Percentiles rank a stretch among this genome's conserved stretches.
These are phyloP conservation scores for Plagiodera versicolora DNA, from an alignment of 2,888 invertebrate genomes.

Conservation along the genomic window DNA sequence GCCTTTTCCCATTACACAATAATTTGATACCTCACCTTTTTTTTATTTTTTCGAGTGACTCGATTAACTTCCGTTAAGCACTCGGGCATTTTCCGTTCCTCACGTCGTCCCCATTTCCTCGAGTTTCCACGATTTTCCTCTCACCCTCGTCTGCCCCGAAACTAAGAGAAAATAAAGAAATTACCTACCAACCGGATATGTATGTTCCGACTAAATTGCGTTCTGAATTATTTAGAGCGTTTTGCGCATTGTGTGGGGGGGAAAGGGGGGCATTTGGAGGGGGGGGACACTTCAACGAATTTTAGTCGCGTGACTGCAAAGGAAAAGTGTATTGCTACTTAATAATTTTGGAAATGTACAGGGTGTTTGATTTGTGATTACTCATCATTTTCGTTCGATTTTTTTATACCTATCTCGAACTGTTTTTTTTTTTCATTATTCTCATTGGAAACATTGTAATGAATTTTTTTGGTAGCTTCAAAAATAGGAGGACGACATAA, in stretches of 20 bases:
- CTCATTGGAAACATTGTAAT: too few relatives aligned
- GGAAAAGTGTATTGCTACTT: too few relatives aligned
- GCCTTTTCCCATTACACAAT: background rate
- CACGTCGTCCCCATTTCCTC: background rate
- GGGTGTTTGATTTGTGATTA: too few relatives aligned
- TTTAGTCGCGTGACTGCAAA: too few relatives aligned
- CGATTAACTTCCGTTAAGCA: background rate
- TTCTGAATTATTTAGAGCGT: slow-evolving; percentile 21
- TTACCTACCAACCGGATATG: background rate
- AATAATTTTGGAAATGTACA: too few relatives aligned
- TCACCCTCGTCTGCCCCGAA: background rate
- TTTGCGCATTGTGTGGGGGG: slow-evolving; percentile 12
- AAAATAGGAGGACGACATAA: too few relatives aligned
- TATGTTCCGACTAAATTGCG: slow-evolving; percentile 16
- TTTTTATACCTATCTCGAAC: too few relatives aligned
- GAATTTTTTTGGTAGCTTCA: too few relatives aligned
- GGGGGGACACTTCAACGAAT: too few relatives aligned
- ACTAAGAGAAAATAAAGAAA: slow-evolving; percentile 7
- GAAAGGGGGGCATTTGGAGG: too few relatives aligned
- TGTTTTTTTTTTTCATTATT: too few relatives aligned
- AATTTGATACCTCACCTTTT: background rate
- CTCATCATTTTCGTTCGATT: too few relatives aligned
- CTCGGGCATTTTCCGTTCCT: background rate
- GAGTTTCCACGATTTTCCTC: background rate
- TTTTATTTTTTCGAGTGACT: background rate